phyloP scores from a whole-genome alignment of 2,797 vertebrate species.

The Botia kubotai region DNA sequence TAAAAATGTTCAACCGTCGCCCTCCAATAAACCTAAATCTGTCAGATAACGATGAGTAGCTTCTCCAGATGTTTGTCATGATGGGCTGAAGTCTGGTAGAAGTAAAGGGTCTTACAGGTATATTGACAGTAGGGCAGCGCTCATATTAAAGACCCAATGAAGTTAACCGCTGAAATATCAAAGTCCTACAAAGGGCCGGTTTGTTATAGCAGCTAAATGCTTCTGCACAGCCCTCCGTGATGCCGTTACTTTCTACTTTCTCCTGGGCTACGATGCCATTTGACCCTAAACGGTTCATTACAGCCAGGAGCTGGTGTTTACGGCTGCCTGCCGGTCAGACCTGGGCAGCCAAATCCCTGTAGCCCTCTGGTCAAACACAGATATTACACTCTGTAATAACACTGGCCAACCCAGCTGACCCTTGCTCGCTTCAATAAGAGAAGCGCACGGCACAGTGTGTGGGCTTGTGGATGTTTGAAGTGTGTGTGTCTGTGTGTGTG shows the following conservation, averaged over 20 bases:
- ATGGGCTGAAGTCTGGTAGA: conserved; percentile 40
- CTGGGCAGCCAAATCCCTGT: conserved; percentile 76
- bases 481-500: conserved; percentile 36
- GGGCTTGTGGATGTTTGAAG: conserved; percentile 69
- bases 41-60: conserved; percentile 36
- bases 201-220: conserved; percentile 54
- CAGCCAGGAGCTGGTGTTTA: conserved; percentile 74
- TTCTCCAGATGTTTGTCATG: conserved; percentile 42
- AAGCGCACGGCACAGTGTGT: conserved; percentile 64
- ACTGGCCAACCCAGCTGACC: conserved; percentile 79
- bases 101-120: conserved; percentile 39
- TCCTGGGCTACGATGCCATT: conserved; percentile 80
- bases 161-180: conserved; percentile 53
- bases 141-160: conserved; percentile 58
- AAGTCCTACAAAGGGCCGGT: conserved; percentile 44
- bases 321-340: conserved; percentile 66
- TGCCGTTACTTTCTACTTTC: conserved; percentile 84
- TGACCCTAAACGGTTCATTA: conserved; percentile 81
- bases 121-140: conserved; percentile 57
- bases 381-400: conserved; percentile 86
- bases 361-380: conserved; percentile 82
- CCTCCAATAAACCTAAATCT: conserved; percentile 18
- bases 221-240: conserved; percentile 57
- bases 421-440: conserved; percentile 70
- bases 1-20: background rate